Conservation (phyloP, 2,113 vertebrate genomes). For the Progne subis region DNA sequence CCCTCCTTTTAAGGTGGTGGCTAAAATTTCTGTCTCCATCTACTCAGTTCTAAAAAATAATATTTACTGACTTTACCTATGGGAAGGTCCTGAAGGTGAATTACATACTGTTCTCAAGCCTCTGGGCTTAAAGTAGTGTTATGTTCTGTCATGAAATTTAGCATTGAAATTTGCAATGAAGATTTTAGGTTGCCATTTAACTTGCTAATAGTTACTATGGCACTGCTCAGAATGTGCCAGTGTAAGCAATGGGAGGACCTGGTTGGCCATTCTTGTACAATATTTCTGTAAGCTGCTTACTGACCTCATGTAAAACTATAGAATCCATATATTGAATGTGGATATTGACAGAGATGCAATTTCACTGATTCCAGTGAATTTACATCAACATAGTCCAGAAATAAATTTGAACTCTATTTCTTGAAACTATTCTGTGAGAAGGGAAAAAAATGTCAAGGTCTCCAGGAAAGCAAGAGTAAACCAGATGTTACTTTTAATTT, state of each 20-base stretch:
- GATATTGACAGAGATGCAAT: not conserved
- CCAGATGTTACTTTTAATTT: conserved; percentile 3
- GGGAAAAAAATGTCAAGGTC: not conserved
- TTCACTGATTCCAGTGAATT: not conserved
- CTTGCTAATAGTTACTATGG: not conserved
- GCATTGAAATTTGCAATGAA: not conserved
- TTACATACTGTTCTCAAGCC: not conserved
- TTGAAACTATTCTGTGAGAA: not conserved
- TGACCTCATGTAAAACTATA: not conserved
- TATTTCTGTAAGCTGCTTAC: not conserved
- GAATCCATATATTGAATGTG: not conserved
- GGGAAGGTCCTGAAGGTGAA: not conserved
- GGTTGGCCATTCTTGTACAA: not conserved
- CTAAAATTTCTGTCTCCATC: not conserved
- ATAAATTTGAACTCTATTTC: not conserved
- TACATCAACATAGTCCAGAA: not conserved
- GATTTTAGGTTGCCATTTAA: not conserved
- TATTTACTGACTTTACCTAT: not conserved
- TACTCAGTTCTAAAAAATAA: not conserved
- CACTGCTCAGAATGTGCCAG: not conserved
- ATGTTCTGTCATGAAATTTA: not conserved
- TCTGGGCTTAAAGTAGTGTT: not conserved
- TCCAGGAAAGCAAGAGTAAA: not conserved
- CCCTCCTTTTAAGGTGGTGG: not conserved
- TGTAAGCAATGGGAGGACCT: not conserved